phyloP scores from a whole-genome alignment of 2,888 invertebrate species.

The Hemicrepidius hirtus region DNA sequence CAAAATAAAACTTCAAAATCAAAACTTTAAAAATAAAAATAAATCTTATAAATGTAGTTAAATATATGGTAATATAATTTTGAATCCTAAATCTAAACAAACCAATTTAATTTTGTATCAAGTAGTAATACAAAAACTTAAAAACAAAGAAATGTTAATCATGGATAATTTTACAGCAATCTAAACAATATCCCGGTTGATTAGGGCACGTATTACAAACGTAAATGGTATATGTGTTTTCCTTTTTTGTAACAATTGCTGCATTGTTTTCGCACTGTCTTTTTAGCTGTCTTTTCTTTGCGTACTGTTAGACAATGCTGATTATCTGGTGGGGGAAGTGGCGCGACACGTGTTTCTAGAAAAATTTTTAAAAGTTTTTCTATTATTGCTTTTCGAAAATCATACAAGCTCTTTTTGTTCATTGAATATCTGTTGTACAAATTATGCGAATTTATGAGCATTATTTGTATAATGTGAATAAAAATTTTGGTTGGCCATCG shows the following conservation, averaged over 20 bases:
- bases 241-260: not conserved
- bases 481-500: conserved; percentile 21
- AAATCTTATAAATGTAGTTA: too few species aligned
- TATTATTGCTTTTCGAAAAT: not conserved
- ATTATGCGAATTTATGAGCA: conserved; percentile 19
- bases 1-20: too few species aligned
- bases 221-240: conserved; percentile 14
- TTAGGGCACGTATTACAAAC: not conserved
- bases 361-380: not conserved
- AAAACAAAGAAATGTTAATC: not conserved
- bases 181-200: conserved; percentile 1
- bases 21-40: too few species aligned
- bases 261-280: not conserved
- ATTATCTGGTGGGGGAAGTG: not conserved
- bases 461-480: conserved; percentile 19
- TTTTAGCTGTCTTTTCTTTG: not conserved
- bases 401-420: conserved; percentile 5
- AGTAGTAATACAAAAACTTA: too few species aligned
- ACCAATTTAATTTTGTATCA: too few species aligned
- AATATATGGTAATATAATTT: too few species aligned
- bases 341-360: too few species aligned
- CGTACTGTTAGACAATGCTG: not conserved
- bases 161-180: not conserved
- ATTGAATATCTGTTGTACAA: conserved; percentile 7
- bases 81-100: too few species aligned